Evolutionary conservation across 2,113 vertebrate genomes (phyloP).

Genomic region (Nibea coibor): DNA sequence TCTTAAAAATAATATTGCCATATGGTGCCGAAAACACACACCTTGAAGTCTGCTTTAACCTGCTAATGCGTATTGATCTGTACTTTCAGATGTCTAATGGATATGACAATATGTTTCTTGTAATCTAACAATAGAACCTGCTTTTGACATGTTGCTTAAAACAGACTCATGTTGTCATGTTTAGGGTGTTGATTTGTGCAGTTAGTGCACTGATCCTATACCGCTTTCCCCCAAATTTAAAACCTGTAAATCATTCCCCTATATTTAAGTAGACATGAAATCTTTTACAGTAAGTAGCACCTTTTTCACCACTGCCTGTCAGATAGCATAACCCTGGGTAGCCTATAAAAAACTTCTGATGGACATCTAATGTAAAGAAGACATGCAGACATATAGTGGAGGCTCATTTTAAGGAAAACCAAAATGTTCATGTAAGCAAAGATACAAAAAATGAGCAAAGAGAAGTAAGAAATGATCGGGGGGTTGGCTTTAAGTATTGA

Average conservation of each 20-base stretch:
- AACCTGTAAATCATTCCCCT: not conserved
- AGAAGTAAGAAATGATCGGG: too few species aligned
- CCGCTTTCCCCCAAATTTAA: not conserved
- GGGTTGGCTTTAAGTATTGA: too few species aligned
- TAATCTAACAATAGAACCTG: constrained; percentile 32
- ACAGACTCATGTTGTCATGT: not conserved
- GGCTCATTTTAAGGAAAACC: not conserved
- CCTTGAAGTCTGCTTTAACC: constrained; percentile 81
- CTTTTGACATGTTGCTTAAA: constrained; percentile 22
- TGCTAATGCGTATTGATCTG: constrained; percentile 91
- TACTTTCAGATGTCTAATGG: constrained; percentile 41
- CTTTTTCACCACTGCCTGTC: not conserved
- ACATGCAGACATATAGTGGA: too few species aligned
- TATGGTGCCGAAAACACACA: constrained; percentile 76
- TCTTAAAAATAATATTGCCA: constrained; percentile 81
- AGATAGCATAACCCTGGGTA: not conserved
- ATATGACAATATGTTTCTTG: constrained; percentile 15
- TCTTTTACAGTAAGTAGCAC: not conserved
- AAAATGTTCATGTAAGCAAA: too few species aligned
- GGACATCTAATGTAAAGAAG: too few species aligned
- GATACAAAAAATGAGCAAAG: too few species aligned
- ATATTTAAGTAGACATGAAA: not conserved
- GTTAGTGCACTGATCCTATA: not conserved
- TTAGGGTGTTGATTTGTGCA: not conserved
- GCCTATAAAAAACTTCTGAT: not conserved